Evolutionary conservation across 2,797 vertebrate species (phyloP), one percentile per base, ranked within the genome.

Genomic region (Crocodylus rhombifer): DNA sequence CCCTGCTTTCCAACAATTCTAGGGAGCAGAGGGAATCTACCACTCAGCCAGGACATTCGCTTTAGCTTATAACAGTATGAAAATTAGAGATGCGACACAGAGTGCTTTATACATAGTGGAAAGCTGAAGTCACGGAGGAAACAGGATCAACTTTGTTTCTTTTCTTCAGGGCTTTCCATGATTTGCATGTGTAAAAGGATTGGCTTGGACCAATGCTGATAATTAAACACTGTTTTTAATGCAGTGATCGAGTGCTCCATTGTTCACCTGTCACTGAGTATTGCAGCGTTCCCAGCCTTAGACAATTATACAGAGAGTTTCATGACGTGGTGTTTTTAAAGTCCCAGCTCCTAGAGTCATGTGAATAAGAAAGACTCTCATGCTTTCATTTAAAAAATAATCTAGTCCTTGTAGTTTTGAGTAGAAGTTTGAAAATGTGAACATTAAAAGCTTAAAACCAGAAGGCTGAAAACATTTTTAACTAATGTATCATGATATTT

Each of bases 91-190:
- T 30, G n/a, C 15, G 64, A 65, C 64, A 30, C n/a, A 65, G n/a
- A 67, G 18, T 28, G 20, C 10, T 3, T 25, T 56, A 0, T 3
- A 33, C 10, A 1, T 14, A 23, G 33, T 42, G 71, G 58, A 12
- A 0, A 0, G 0, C 9, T 61, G 7, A 12, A 73, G 77, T n/a
- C 30, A 36, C 21, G 65, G 18, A 23, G 33, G 33, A 33, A 69
- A 21, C 20, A 20, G 12, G 65, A 21, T 69, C 65, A 36, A 85
- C 57, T 0, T 25, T 13, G 10, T 3, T 2, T 2, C 62, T 0
- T 17, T 5, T 65, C 14, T 21, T 60, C 67, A 21, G 26, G 26
- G 28, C 23, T 42, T 81, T 71, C 3, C 3, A 20, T 84, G 26
- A 13, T 5, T 64, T 14, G 6, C 30, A 5, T 21, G 58, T 1